Evolutionary conservation across 2,113 vertebrate genomes (phyloP), one percentile per base, ranked within the genome.

Genomic region (Chaetodon trifascialis): DNA sequence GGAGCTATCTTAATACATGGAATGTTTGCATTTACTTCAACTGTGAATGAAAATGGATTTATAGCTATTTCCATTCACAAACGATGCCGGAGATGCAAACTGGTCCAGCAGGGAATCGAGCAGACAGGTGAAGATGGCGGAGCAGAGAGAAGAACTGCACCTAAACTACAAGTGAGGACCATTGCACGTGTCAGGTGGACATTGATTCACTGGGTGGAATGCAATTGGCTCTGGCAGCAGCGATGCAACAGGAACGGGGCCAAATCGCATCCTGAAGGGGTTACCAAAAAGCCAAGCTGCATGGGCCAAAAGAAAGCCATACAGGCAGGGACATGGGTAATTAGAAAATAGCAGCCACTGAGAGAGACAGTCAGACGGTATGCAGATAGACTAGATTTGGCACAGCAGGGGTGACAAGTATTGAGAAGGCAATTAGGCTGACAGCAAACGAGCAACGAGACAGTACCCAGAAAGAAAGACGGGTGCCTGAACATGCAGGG

Each of bases 381-480:
- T 70, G 59, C 34, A 72, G 69, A 75, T 59, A 60, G 58, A 73
- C 62, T 70, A 77, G 82, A 63, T 72, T 70, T 64, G 73, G 54
- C 79, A 84, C 77, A 78, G 76, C 68, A 46, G 87, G 70, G 63
- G 54, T 72, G 68, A 82, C 51, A 73, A 66, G 65, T 78, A 76
- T 72, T 78, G 72, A 77, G 54, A 74, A 83, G 70, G 76, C 75
- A 79, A 88, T 89, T 87, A 88, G 80, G 63, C 70, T 19, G 54
- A 80, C 78, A 78, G 68, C 54, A 83, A 75, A 78, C 8, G 38
- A 79, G 59, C 58, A 66, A 54, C 30, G 46, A 69, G 65, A 84
- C 65, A 25, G 55, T 46, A 55, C 70, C 44, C 42, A 38, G 69
- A 81, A 60, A 64, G 40, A 34, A 51, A 65, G 75, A 76, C 17